Percentiles rank a stretch among this genome's conserved stretches.
Evolutionary conservation across 2,888 invertebrate species (phyloP).

Genomic region (Andrena bicolor): DNA sequence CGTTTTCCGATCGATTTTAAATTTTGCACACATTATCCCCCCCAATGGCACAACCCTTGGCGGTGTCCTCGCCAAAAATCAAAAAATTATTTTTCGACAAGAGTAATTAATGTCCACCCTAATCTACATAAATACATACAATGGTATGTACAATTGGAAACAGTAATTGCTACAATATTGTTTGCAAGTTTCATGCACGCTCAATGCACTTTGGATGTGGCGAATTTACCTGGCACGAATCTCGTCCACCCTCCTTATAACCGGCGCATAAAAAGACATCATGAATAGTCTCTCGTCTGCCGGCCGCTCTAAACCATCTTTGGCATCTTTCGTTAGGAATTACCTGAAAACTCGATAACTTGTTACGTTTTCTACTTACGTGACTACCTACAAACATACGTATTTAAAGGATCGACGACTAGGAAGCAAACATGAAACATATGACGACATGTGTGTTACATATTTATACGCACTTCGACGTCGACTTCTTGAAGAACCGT

Average conservation of each 20-base stretch:
- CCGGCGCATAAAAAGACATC: slow-evolving; percentile 97
- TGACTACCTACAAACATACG: no score
- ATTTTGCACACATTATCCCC: no score
- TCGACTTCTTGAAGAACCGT: slow-evolving; percentile 94
- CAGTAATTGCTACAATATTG: no score
- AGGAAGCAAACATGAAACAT: background rate
- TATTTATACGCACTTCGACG: slow-evolving; percentile 87
- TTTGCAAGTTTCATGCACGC: background rate
- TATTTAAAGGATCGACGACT: background rate
- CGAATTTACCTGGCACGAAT: slow-evolving; percentile 87
- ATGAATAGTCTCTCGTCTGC: slow-evolving; percentile 95
- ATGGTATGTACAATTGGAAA: no score
- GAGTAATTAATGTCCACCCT: no score
- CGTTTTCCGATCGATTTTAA: no score
- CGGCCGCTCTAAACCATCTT: slow-evolving; percentile 96
- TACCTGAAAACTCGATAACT: slow-evolving; percentile 84
- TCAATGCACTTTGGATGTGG: background rate
- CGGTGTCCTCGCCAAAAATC: no score
- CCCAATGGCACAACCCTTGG: no score
- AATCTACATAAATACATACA: no score
- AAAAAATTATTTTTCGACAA: no score
- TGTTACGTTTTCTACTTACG: background rate
- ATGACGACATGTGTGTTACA: background rate
- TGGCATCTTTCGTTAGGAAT: slow-evolving; percentile 96
- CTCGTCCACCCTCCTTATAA: slow-evolving; percentile 92